Conservation (phyloP, 1,140 invertebrate species). For the Zaprionus gabonicus region DNA sequence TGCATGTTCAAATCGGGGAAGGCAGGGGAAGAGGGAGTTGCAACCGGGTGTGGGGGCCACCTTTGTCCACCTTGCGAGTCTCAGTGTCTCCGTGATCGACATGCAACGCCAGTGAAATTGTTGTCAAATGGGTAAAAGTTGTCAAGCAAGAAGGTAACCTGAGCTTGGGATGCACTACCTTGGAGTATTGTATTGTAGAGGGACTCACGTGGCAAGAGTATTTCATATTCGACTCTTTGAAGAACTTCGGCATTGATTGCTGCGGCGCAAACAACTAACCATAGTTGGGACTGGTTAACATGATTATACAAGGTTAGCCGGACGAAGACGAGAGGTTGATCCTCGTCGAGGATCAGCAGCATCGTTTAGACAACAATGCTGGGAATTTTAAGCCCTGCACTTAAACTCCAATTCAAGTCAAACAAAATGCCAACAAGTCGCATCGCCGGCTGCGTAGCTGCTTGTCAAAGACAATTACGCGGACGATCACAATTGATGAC, state of each 20-base stretch:
- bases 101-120: conserved; percentile 66
- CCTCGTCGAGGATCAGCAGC: conserved; percentile 22
- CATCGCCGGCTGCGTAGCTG: conserved; percentile 44
- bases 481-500: conserved; percentile 55
- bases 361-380: conserved; percentile 60
- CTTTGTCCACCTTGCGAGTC: conserved; percentile 21
- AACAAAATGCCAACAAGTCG: conserved; percentile 76
- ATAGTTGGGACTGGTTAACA: conserved; percentile 21
- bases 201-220: not conserved
- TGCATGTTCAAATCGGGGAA: conserved; percentile 49
- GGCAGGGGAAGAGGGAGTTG: not conserved
- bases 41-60: not conserved
- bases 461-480: conserved; percentile 80
- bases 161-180: not conserved
- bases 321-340: not conserved
- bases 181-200: not conserved
- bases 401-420: conserved; percentile 71
- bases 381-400: conserved; percentile 71
- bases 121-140: conserved; percentile 67
- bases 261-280: not conserved
- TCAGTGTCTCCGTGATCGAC: conserved; percentile 48
- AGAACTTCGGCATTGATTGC: conserved; percentile 15
- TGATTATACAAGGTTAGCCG: conserved; percentile 24
- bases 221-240: not conserved
- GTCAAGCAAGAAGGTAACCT: not conserved